phyloP scores from a whole-genome alignment of 1,140 invertebrate genomes.

The Drosophila parabipectinata region DNA sequence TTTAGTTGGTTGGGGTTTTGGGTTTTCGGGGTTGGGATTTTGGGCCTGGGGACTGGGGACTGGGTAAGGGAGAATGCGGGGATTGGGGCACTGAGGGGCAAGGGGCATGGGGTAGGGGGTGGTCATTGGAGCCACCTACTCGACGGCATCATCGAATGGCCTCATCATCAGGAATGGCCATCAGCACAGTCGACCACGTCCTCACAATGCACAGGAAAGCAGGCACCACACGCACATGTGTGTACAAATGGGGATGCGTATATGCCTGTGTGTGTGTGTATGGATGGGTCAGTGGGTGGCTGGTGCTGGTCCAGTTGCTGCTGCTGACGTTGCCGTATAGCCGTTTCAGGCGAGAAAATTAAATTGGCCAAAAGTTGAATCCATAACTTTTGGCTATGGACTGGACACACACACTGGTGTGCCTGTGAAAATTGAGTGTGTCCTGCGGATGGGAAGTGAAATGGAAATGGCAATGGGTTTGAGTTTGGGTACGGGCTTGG shows the following conservation, averaged over 20 bases:
- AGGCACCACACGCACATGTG: conserved; percentile 31
- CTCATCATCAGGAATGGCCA: conserved; percentile 30
- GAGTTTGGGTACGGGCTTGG: conserved; percentile 12
- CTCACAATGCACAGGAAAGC: conserved; percentile 44
- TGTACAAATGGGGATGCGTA: neutral
- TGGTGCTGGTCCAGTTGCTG: conserved; percentile 5
- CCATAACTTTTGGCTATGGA: conserved; percentile 83
- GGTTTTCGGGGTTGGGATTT: neutral
- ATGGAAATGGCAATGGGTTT: conserved; percentile 50
- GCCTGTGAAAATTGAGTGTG: conserved; percentile 77
- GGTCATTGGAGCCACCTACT: neutral
- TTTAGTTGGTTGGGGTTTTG: conserved; percentile 9
- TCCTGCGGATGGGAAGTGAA: conserved; percentile 31
- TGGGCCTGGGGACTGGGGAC: conserved; percentile 2
- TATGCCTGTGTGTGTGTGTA: neutral
- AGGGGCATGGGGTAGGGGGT: neutral
- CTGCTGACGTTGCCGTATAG: conserved; percentile 63
- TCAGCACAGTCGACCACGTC: conserved; percentile 47
- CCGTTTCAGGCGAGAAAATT: conserved; percentile 83
- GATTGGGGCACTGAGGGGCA: neutral
- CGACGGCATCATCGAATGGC: conserved; percentile 16
- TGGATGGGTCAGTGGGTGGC: neutral
- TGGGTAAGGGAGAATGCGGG: neutral
- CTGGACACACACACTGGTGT: conserved; percentile 45
- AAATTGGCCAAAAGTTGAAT: conserved; percentile 84